Conservation (phyloP, 2,113 vertebrate genomes). For the Alouatta palliata region DNA sequence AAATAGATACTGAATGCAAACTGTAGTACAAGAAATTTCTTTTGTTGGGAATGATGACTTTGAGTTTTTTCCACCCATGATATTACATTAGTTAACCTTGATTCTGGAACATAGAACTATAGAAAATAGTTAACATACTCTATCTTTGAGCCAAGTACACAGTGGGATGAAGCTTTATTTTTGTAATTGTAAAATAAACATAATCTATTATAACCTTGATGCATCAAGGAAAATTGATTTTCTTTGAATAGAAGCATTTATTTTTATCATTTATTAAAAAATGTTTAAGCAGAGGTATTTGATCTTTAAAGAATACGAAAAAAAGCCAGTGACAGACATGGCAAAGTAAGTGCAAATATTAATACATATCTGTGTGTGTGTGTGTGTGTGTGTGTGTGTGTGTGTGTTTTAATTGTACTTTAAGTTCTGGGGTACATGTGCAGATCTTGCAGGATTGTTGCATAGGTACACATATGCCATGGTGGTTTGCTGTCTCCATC, state of each 20-base stretch:
- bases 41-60: neutral
- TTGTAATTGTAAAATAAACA: neutral
- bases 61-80: neutral
- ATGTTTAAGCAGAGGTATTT: neutral
- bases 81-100: neutral
- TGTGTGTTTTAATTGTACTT: too few species aligned
- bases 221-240: neutral
- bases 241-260: neutral
- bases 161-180: neutral
- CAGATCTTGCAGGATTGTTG: too few species aligned
- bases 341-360: neutral
- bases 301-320: neutral
- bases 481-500: too few species aligned
- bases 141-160: neutral
- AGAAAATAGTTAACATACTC: neutral
- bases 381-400: too few species aligned
- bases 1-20: neutral
- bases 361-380: neutral
- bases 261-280: neutral
- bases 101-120: neutral
- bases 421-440: too few species aligned
- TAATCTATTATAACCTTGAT: neutral
- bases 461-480: too few species aligned
- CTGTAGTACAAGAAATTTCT: neutral
- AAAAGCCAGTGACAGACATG: neutral